Conservation (phyloP, 92 coral and sea anemone genomes). For the Siderastrea siderea region DNA sequence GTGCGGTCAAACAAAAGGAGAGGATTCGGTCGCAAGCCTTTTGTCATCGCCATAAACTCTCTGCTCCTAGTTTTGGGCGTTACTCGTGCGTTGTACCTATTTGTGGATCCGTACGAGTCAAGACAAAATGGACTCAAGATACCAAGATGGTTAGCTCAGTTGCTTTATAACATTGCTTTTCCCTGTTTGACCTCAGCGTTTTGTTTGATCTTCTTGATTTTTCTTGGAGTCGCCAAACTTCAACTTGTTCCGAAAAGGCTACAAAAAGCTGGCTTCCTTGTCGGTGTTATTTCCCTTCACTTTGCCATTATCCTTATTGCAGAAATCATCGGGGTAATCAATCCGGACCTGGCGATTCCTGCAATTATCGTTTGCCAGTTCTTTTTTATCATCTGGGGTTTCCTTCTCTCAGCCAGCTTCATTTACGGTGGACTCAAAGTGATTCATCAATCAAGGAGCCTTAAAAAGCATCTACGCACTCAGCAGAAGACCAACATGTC, state of each 20-base stretch:
- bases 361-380: constrained; percentile 64
- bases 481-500: constrained; percentile 41
- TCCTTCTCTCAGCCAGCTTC: constrained; percentile 64
- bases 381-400: constrained; percentile 70
- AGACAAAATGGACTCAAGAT: constrained; percentile 64
- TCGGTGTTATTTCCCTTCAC: constrained; percentile 54
- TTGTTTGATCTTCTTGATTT: constrained; percentile 68
- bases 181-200: constrained; percentile 81
- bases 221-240: constrained; percentile 76
- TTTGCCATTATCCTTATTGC: constrained; percentile 57
- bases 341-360: constrained; percentile 2
- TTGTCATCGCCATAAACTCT: constrained; percentile 50
- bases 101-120: constrained; percentile 74
- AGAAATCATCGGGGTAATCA: constrained; percentile 42
- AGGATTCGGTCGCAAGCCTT: constrained; percentile 50
- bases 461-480: constrained; percentile 9
- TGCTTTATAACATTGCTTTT: constrained; percentile 67
- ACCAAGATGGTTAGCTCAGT: constrained; percentile 25
- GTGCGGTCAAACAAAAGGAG: constrained; percentile 43
- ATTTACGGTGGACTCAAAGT: constrained; percentile 79
- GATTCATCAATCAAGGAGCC: constrained; percentile 22
- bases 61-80: constrained; percentile 56
- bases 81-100: constrained; percentile 60
- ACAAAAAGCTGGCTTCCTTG: constrained; percentile 47
- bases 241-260: constrained; percentile 34